Evolutionary conservation across 2,797 vertebrate genomes (phyloP), one percentile per base, ranked within the genome.

Genomic region (Tenualosa thibaudeaui): DNA sequence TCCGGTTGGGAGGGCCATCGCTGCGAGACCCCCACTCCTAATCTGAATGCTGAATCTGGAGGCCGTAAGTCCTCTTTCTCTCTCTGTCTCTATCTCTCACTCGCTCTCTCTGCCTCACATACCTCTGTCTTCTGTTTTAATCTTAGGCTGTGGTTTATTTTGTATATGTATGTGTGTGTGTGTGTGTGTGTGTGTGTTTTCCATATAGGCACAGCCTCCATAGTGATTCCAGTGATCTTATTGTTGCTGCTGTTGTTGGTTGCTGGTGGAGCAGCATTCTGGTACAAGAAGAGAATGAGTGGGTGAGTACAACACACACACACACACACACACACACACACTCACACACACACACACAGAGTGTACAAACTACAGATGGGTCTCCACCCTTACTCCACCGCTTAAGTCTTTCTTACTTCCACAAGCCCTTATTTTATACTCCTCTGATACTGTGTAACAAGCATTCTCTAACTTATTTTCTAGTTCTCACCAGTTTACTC

Each of bases 231-330:
- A 2, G 92, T 98, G 87, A 84, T 96, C 81, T 90, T 98, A 17
- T 87, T 99, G 91, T 22, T 97, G 82, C 90, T 99, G 83, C 91
- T 98, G 89, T 62, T 97, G 82, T 92, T 98, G 9, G 90, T 98
- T 90, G 91, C 94, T 2, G 95, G 89, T 0, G 97, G 96, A 88
- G 94, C 92, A 0, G 92, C 97, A 24, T 90, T 97, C 86, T 99
- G 98, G 97, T 99, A 99, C 91, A 96, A 95, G 86, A 96, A 92
- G 86, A 94, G 97, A 86, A 97, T 97, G 93, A 96, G 96, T 93
- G 97, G 98, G 98, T 99, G 91, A 97, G 97, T 92, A 6, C 60
- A 82, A 46, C 51, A 62, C 54, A 84, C 84, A 85, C 81, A 53
- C 71, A 43, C 71, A 62, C 60, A 65, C 26, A 26, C 62, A 65